Percentiles rank a stretch among this genome's conserved stretches.
phyloP scores from a whole-genome alignment of 2,888 invertebrate species.

The Sceliomorpha sp. region DNA sequence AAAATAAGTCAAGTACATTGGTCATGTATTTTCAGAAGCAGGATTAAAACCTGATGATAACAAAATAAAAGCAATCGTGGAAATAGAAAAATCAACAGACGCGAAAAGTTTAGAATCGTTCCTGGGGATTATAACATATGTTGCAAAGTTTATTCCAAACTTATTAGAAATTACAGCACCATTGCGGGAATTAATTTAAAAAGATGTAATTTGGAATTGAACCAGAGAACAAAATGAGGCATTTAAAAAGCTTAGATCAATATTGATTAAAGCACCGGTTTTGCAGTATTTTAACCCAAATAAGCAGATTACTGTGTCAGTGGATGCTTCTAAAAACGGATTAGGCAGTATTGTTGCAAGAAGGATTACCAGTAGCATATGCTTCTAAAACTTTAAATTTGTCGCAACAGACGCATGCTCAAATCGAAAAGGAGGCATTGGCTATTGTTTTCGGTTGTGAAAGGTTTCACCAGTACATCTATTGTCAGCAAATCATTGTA shows the following conservation, averaged over 20 bases:
- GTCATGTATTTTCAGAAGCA: conserved; percentile 39
- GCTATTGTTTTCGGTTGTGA: conserved; percentile 51
- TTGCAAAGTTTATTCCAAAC: conserved; percentile 55
- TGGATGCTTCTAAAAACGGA: conserved; percentile 57
- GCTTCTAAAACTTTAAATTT: conserved; percentile 44
- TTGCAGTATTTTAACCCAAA: conserved; percentile 59
- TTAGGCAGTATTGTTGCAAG: conserved; percentile 68
- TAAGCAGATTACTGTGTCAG: conserved; percentile 55
- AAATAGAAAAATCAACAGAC: conserved; percentile 40
- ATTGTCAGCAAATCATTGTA: conserved; percentile 28
- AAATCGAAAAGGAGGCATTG: conserved; percentile 56
- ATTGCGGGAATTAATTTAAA: conserved; percentile 50
- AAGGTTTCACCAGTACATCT: conserved; percentile 55
- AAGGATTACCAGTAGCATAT: conserved; percentile 69
- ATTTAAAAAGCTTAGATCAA: conserved; percentile 39
- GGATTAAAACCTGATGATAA: conserved; percentile 44
- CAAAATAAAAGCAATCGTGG: conserved; percentile 54
- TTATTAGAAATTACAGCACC: conserved; percentile 39
- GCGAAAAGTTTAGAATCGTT: conserved; percentile 46
- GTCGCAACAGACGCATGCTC: conserved; percentile 39
- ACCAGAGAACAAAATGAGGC: background rate
- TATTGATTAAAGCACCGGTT: conserved; percentile 43
- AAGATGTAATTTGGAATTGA: conserved; percentile 45
- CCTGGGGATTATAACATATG: conserved; percentile 56
- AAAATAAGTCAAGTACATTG: conserved; percentile 37